Conservation (phyloP, 2,113 vertebrate genomes). For the Aix galericulata region DNA sequence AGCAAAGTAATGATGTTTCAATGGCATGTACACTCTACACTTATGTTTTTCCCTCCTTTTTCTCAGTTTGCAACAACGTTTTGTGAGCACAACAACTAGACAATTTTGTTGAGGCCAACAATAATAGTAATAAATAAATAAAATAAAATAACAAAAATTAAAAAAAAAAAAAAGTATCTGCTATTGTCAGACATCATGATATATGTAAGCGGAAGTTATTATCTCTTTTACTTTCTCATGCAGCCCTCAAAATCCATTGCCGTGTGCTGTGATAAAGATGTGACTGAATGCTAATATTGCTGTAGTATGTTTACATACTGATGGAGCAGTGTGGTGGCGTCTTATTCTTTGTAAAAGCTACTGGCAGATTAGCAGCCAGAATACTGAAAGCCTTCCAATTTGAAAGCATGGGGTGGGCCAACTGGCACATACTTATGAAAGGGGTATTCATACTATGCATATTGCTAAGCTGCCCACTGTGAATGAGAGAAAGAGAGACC, state of each 20-base stretch:
- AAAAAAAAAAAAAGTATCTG: not conserved
- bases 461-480: conserved; percentile 11
- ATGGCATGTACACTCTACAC: not conserved
- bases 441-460: not conserved
- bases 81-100: not conserved
- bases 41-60: not conserved
- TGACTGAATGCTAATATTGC: not conserved
- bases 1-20: conserved; percentile 31
- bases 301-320: not conserved
- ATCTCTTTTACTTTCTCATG: not conserved
- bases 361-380: conserved; percentile 15
- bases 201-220: not conserved
- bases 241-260: not conserved
- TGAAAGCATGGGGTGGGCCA: conserved; percentile 20
- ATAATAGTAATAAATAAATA: not conserved
- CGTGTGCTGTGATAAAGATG: not conserved
- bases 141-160: not conserved
- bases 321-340: not conserved
- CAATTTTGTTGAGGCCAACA: not conserved
- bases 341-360: not conserved
- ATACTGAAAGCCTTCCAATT: conserved; percentile 13
- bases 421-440: conserved; percentile 40
- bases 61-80: not conserved
- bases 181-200: not conserved
- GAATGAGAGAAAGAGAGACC: conserved; percentile 40